Evolutionary conservation across 2,797 vertebrate genomes (phyloP).

Genomic region (Etheostoma perlongum): DNA sequence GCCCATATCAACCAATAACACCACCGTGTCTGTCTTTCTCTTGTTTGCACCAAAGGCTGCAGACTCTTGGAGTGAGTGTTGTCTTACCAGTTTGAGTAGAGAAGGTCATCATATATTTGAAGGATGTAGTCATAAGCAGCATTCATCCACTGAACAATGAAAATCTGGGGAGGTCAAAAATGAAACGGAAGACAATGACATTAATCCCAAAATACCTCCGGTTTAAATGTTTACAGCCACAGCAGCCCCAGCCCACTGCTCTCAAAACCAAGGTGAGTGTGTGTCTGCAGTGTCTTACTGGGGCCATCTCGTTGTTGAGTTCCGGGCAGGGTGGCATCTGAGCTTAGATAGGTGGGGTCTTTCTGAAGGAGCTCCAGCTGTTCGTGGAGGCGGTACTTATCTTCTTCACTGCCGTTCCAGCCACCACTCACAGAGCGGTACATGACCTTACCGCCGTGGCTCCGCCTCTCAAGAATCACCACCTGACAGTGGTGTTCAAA

Average conservation of each 20-base stretch:
- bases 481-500: constrained; percentile 83
- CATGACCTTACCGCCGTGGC: constrained; percentile 86
- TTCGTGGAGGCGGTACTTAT: constrained; percentile 89
- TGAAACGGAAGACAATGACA: constrained; percentile 3
- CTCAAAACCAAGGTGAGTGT: not conserved
- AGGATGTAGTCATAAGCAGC: constrained; percentile 86
- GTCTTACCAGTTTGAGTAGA: constrained; percentile 94
- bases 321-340: constrained; percentile 89
- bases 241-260: not conserved
- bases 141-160: constrained; percentile 92
- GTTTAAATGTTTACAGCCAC: not conserved
- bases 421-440: constrained; percentile 88
- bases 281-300: constrained; percentile 82
- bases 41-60: constrained; percentile 12
- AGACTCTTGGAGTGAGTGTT: constrained; percentile 1
- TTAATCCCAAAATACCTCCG: not conserved
- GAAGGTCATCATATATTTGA: constrained; percentile 90
- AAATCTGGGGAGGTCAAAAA: constrained; percentile 81
- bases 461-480: constrained; percentile 92
- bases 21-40: not conserved
- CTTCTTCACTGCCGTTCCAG: constrained; percentile 93
- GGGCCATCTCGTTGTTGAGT: constrained; percentile 93
- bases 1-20: not conserved
- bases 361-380: constrained; percentile 92
- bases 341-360: constrained; percentile 89